Evolutionary conservation across 2,113 vertebrate species (phyloP), one percentile per base, ranked within the genome.

Genomic region (Osmerus eperlanus): DNA sequence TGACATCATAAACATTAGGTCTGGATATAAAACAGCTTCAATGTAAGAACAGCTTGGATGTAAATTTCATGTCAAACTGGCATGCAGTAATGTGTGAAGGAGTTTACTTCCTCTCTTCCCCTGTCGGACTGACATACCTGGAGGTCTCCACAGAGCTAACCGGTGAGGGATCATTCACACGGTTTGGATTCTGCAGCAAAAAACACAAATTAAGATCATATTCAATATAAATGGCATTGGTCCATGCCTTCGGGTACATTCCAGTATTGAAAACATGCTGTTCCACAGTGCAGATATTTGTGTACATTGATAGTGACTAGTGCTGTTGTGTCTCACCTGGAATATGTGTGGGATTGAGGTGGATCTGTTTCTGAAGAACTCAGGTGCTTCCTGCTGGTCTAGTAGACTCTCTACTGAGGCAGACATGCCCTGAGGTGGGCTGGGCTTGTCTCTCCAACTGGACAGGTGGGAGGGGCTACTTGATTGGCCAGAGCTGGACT

Each of bases 301-400:
- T 47, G 9, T 47, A 11, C 2, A 7, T 7, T 47, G 41, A 47
- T 12, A 47, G 41, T 47, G 41, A 47, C 9, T 47, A 12, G 41
- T 47, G 7, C 41, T 11, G 14, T 62, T 70, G 28, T 63, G 9
- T 70, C 58, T 29, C 29, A 96, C 95, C 93, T 92, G 85, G 14
- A 85, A 76, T 25, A 82, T 69, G 61, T 85, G 51, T 73, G 92
- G 84, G 41, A 83, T 82, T 0, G 90, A 92, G 61, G 80, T 92
- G 4, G 91, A 87, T 23, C 88, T 82, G 63, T 84, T 86, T 1
- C 68, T 82, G 63, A 73, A 77, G 41, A 89, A 78, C 66, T 16
- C 73, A 2, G 68, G 67, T 2, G 68, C 61, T 55, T 89, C 86
- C 18, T 56, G 41, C 75, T 87, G 87, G 56, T 93, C 89, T 3